A percentile compares a stretch with the other conserved stretches of the same genome.
Evolutionary conservation across 2,797 vertebrate species (phyloP).

Genomic region (Acanthis flammea): DNA sequence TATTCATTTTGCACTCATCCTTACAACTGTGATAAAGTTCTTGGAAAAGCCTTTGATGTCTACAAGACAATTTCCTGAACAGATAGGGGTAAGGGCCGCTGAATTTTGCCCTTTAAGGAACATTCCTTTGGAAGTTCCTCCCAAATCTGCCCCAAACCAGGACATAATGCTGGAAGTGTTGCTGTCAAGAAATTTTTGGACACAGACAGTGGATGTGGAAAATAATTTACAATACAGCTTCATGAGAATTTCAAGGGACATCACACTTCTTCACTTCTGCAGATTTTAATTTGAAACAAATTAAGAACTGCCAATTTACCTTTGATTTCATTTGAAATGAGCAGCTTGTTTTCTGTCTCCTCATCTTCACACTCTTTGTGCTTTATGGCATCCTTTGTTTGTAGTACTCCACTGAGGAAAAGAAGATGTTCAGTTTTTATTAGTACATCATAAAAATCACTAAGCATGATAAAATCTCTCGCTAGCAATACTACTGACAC

Average conservation of each 20-base stretch:
- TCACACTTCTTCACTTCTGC: background rate
- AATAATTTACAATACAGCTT: background rate
- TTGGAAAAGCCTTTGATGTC: background rate
- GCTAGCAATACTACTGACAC: background rate
- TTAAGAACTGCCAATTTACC: conserved; percentile 63
- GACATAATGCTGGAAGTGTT: background rate
- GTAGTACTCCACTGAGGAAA: conserved; percentile 75
- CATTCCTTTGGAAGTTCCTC: background rate
- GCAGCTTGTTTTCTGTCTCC: conserved; percentile 73
- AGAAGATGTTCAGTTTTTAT: conserved; percentile 32
- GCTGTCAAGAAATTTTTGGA: background rate
- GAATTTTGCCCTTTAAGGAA: background rate
- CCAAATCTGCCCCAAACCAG: background rate
- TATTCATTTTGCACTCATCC: background rate
- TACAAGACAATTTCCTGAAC: background rate
- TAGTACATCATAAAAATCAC: conserved; percentile 8
- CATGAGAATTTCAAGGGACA: background rate
- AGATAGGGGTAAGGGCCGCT: fast-evolving
- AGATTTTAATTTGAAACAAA: background rate
- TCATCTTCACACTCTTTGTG: conserved; percentile 72
- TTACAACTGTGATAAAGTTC: background rate
- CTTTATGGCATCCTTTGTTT: conserved; percentile 69
- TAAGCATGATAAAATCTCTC: background rate
- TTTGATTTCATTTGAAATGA: conserved; percentile 77
- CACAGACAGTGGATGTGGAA: background rate